Evolutionary conservation across 2,797 vertebrate species (phyloP).

Genomic region (Paedocypris micromegethes): DNA sequence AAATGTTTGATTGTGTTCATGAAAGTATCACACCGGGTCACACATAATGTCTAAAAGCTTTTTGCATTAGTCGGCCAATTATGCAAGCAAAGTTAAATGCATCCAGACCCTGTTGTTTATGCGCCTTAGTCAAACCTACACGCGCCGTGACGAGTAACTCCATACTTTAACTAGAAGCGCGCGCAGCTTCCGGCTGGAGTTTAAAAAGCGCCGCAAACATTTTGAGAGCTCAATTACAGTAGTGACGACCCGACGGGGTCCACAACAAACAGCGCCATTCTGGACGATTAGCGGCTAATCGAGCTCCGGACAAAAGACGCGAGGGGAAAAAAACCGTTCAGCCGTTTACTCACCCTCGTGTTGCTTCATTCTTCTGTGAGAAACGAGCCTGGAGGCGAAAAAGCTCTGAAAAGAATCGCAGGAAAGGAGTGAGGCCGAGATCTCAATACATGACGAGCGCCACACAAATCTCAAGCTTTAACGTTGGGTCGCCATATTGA

Average conservation of each 20-base stretch:
- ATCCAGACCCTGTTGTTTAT: conserved; percentile 72
- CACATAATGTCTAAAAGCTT: conserved; percentile 80
- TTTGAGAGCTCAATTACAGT: conserved; percentile 34
- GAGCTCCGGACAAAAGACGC: neutral
- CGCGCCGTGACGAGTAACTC: conserved; percentile 29
- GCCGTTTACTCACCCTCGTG: conserved; percentile 1
- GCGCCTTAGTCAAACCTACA: conserved; percentile 48
- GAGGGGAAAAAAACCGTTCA: neutral
- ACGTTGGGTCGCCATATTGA: too few species aligned
- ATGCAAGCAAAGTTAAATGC: conserved; percentile 78
- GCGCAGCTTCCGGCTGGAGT: conserved; percentile 30
- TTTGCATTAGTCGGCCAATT: conserved; percentile 76
- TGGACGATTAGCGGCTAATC: conserved; percentile 7
- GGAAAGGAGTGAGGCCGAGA: too few species aligned
- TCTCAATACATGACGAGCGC: too few species aligned
- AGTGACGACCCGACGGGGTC: conserved; percentile 1
- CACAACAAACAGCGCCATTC: conserved; percentile 6
- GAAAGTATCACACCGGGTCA: conserved; percentile 82
- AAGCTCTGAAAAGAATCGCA: too few species aligned
- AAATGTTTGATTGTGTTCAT: conserved; percentile 81
- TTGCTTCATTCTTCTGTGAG: conserved; percentile 2
- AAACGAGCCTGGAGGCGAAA: neutral
- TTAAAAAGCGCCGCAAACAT: conserved; percentile 32
- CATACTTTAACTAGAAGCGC: conserved; percentile 41
- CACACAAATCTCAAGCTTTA: too few species aligned